Conservation (phyloP, 2,797 vertebrate genomes). For the Neosalanx taihuensis region DNA sequence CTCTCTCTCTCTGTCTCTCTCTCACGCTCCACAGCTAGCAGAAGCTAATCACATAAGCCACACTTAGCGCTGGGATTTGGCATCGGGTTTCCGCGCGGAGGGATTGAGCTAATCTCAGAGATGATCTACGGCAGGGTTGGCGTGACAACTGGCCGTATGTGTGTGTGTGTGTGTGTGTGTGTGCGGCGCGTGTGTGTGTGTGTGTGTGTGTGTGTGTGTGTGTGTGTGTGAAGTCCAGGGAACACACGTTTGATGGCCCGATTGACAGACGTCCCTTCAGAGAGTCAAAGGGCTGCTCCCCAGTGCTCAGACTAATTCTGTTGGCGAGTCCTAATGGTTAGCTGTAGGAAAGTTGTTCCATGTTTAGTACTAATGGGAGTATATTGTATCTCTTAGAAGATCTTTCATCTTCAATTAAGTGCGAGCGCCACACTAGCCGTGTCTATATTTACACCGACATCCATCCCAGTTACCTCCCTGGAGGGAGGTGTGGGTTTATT, state of each 20-base stretch:
- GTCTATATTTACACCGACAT: conserved; percentile 37
- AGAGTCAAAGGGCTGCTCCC: conserved; percentile 3
- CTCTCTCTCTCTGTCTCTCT: conserved; percentile 8
- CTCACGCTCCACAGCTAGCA: conserved; percentile 25
- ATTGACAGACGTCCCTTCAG: background rate
- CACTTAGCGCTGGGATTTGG: conserved; percentile 5
- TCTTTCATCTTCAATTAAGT: conserved; percentile 32
- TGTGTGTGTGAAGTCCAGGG: conserved; percentile 7
- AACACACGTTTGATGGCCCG: background rate
- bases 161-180: background rate
- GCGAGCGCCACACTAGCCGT: conserved; percentile 16
- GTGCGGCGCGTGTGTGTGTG: no score
- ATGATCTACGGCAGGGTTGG: conserved; percentile 18
- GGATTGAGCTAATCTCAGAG: conserved; percentile 19
- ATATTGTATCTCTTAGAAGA: conserved; percentile 3
- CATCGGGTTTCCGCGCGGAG: conserved; percentile 32
- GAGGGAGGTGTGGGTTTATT: background rate
- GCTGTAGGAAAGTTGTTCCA: conserved; percentile 18
- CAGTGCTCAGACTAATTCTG: conserved; percentile 16
- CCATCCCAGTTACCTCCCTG: conserved; percentile 14
- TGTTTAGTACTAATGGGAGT: conserved; percentile 1
- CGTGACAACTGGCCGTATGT: conserved; percentile 15
- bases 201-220: background rate
- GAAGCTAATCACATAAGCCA: conserved; percentile 32
- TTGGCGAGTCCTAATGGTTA: conserved; percentile 21